Percentiles rank a stretch among this genome's conserved stretches.
phyloP scores from a whole-genome alignment of 1,140 invertebrate species.

The Tetramorium simillimum region DNA sequence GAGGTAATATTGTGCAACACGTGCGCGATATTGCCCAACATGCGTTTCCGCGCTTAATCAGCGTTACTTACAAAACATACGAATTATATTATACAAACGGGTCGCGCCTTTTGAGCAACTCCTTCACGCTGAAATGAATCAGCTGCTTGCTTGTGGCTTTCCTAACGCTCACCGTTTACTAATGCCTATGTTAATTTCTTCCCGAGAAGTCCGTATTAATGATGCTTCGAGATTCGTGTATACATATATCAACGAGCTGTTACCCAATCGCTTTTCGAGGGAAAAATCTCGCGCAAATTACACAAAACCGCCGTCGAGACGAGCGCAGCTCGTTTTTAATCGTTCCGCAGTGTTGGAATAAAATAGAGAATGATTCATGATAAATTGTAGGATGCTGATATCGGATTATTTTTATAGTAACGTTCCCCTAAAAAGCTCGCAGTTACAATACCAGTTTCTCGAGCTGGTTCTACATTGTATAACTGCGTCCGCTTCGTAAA shows the following conservation, averaged over 20 bases:
- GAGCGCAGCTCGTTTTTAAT: too few species aligned
- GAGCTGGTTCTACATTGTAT: not conserved
- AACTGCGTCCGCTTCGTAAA: constrained; percentile 5
- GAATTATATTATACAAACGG: constrained; percentile 32
- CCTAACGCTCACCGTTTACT: constrained; percentile 1
- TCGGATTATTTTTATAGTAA: not conserved
- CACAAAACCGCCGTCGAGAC: not conserved
- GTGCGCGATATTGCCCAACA: constrained; percentile 15
- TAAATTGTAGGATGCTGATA: not conserved
- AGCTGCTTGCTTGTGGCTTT: not conserved
- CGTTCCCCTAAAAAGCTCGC: not conserved
- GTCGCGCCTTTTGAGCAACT: constrained; percentile 41
- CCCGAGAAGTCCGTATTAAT: constrained; percentile 10
- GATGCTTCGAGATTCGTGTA: not conserved
- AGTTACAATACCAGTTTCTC: not conserved
- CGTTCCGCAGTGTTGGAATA: not conserved
- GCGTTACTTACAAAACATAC: constrained; percentile 26
- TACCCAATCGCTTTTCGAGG: not conserved
- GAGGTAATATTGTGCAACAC: not conserved
- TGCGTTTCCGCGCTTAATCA: constrained; percentile 37
- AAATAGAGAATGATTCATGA: not conserved
- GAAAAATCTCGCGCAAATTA: not conserved
- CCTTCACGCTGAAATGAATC: constrained; percentile 36
- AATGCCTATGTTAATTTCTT: constrained; percentile 15
- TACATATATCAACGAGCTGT: not conserved